A percentile compares a stretch with the other conserved stretches of the same genome.
phyloP scores from a whole-genome alignment of 2,797 vertebrate species.

The Epinephelus awoara region DNA sequence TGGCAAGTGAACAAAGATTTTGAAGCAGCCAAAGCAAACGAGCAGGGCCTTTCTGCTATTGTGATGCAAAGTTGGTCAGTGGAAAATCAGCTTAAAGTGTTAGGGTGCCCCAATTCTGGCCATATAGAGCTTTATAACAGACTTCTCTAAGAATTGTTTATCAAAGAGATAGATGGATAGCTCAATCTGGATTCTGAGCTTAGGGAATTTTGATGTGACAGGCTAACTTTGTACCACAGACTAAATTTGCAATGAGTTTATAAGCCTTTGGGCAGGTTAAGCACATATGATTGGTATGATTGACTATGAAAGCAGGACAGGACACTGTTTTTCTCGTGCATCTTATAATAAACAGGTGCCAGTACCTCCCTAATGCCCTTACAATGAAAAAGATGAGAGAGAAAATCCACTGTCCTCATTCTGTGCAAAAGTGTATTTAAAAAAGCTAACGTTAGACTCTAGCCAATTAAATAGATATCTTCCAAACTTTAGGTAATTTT shows the following conservation, averaged over 20 bases:
- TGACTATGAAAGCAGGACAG: neutral
- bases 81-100: constrained; percentile 67
- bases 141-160: constrained; percentile 37
- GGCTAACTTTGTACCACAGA: constrained; percentile 6
- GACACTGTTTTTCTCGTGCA: neutral
- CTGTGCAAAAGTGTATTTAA: neutral
- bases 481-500: neutral
- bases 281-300: neutral
- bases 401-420: neutral
- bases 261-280: constrained; percentile 7
- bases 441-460: neutral
- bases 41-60: constrained; percentile 65
- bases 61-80: constrained; percentile 72
- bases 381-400: neutral
- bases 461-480: neutral
- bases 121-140: constrained; percentile 54
- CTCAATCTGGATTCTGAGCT: constrained; percentile 37
- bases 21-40: constrained; percentile 42
- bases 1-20: constrained; percentile 42
- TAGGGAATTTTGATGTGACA: neutral
- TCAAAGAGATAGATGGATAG: constrained; percentile 43
- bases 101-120: constrained; percentile 62
- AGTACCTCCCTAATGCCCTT: neutral
- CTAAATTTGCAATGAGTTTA: neutral
- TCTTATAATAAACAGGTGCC: neutral